phyloP scores from a whole-genome alignment of 2,113 vertebrate genomes.

The Calidris pugnax region DNA sequence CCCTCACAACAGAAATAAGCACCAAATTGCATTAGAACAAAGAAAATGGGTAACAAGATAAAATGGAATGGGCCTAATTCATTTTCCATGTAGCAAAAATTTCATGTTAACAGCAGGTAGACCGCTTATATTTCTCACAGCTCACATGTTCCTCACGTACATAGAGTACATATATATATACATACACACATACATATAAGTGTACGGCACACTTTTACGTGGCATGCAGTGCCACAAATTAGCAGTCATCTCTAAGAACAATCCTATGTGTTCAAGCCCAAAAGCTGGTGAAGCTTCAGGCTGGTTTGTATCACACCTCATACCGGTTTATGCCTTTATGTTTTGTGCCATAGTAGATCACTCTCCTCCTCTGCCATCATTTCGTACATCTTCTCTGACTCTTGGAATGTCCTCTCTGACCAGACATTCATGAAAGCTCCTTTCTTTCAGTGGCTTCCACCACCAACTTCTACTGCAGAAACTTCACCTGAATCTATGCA shows the following conservation, averaged over 20 bases:
- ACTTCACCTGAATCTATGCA: fast-evolving
- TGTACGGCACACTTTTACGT: neutral
- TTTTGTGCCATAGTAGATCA: neutral
- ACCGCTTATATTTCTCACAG: neutral
- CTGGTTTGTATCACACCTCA: neutral
- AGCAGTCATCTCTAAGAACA: neutral
- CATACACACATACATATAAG: neutral
- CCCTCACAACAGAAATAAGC: neutral
- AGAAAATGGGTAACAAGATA: neutral
- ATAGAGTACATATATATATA: neutral
- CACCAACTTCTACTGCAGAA: neutral
- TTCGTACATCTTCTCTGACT: neutral
- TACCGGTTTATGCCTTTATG: neutral
- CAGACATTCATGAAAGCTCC: neutral
- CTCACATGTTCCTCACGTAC: neutral
- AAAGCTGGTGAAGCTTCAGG: neutral
- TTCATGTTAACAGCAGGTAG: neutral
- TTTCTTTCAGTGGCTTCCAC: neutral
- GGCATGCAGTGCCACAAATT: neutral
- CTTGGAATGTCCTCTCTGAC: neutral
- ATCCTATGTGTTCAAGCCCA: neutral
- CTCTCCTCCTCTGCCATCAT: neutral
- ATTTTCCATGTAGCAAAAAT: neutral
- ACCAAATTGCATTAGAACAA: neutral
- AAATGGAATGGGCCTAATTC: neutral